These are phyloP conservation scores for Henricia sp. DNA, from an alignment of 53 echinoderm and acorn worm species.

Conservation along the genomic window DNA sequence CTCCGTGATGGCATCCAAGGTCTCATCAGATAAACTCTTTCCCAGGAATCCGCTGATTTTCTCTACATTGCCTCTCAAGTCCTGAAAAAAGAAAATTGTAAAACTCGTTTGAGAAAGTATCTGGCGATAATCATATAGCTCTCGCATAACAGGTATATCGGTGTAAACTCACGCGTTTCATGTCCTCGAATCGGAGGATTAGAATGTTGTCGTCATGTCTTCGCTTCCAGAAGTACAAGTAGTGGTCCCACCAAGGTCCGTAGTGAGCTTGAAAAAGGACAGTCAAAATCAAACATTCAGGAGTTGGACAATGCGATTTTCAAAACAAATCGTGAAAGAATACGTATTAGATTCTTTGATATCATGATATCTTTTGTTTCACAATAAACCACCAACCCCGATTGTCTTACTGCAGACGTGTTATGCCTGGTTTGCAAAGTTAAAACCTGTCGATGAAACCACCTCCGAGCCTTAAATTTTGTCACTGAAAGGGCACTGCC, in stretches of 20 bases:
- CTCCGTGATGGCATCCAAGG: constrained; percentile 16
- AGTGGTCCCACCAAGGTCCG: constrained; percentile 59
- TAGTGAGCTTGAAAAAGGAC: neutral
- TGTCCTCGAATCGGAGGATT: constrained; percentile 55
- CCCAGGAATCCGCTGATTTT: constrained; percentile 36
- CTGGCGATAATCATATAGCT: neutral
- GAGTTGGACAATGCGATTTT: no score
- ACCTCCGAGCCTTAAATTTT: no score
- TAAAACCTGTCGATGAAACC: no score
- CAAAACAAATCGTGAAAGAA: no score
- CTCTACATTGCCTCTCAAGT: constrained; percentile 34
- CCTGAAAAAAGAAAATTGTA: neutral
- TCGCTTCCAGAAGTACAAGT: constrained; percentile 50
- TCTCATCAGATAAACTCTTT: neutral
- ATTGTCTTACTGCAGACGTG: no score
- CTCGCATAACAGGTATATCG: neutral
- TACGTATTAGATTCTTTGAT: no score
- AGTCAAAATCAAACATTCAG: neutral
- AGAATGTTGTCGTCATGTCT: constrained; percentile 41
- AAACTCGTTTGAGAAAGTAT: neutral
- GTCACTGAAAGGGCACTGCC: no score
- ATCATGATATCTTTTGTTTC: no score
- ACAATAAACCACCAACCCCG: no score
- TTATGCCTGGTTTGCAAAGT: no score
- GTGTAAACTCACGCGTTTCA: constrained; percentile 25